Conservation (phyloP, 2,888 invertebrate genomes). For the Suillia variegata region DNA sequence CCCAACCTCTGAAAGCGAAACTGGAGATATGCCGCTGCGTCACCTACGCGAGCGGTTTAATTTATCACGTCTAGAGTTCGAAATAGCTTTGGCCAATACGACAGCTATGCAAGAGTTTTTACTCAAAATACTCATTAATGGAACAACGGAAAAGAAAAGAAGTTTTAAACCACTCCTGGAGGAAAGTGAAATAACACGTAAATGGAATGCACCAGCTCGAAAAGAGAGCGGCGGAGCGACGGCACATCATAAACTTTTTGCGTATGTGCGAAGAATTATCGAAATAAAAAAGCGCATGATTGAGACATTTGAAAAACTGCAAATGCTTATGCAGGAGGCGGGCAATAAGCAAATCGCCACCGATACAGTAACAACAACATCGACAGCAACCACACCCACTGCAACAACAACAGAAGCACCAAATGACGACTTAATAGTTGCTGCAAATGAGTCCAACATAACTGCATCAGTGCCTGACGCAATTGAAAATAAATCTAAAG, state of each 20-base stretch:
- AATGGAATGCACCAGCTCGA: slow-evolving; percentile 18
- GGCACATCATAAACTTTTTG: slow-evolving; percentile 40
- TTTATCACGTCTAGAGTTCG: slow-evolving; percentile 18
- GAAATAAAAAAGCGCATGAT: slow-evolving; percentile 51
- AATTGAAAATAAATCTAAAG: not conserved
- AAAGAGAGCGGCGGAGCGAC: slow-evolving; percentile 21
- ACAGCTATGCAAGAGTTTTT: slow-evolving; percentile 52
- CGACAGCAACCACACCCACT: not conserved
- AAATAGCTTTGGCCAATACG: slow-evolving; percentile 40
- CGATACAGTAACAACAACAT: not conserved
- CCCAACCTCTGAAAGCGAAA: not conserved
- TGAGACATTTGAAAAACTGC: slow-evolving; percentile 51
- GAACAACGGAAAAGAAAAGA: slow-evolving; percentile 35
- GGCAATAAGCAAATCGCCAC: not conserved
- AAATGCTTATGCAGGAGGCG: slow-evolving; percentile 44
- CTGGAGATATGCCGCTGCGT: not conserved
- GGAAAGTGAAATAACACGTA: slow-evolving; percentile 34
- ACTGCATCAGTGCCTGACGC: not conserved
- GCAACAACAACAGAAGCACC: not conserved
- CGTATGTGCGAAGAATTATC: slow-evolving; percentile 42
- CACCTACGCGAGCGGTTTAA: not conserved
- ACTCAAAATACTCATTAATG: slow-evolving; percentile 40
- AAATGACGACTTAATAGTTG: slow-evolving; percentile 4
- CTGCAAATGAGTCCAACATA: not conserved
- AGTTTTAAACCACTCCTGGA: slow-evolving; percentile 36